Conservation (phyloP, 2,113 vertebrate species). For the Channa maculata region DNA sequence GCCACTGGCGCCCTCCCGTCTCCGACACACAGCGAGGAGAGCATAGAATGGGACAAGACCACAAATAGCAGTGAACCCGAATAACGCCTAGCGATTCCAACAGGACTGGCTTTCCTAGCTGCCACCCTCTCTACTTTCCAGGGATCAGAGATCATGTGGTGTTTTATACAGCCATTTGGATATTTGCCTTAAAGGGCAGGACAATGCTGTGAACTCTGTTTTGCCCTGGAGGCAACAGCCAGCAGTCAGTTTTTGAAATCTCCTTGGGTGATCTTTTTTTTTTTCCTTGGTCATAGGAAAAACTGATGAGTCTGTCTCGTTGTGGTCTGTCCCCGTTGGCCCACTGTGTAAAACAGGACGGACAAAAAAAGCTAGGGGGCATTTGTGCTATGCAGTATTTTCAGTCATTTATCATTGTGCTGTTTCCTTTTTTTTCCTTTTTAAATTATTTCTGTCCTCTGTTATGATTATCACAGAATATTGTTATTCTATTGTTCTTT, state of each 20-base stretch:
- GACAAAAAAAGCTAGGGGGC: conserved; percentile 69
- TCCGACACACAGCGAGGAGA: conserved; percentile 92
- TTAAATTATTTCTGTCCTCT: conserved; percentile 81
- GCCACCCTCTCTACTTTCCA: conserved; percentile 54
- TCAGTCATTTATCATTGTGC: conserved; percentile 79
- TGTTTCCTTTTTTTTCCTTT: conserved; percentile 73
- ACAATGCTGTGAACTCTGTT: conserved; percentile 45
- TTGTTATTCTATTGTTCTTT: conserved; percentile 78
- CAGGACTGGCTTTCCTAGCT: conserved; percentile 57
- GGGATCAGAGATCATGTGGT: conserved; percentile 61
- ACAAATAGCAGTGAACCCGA: conserved; percentile 97
- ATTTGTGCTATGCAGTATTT: conserved; percentile 87
- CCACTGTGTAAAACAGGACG: conserved; percentile 59
- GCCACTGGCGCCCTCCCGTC: conserved; percentile 80
- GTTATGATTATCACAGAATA: conserved; percentile 76
- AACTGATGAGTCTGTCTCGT: conserved; percentile 74
- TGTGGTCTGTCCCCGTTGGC: conserved; percentile 74
- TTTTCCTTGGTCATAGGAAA: conserved; percentile 60
- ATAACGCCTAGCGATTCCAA: conserved; percentile 76
- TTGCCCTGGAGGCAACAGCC: conserved; percentile 54
- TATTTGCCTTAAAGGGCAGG: conserved; percentile 53
- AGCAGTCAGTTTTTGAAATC: conserved; percentile 62
- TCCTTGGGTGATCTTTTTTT: conserved; percentile 49
- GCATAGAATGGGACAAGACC: conserved; percentile 95
- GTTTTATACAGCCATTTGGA: conserved; percentile 60